Conservation (phyloP, 2,113 vertebrate genomes). For the Ahaetulla prasina region DNA sequence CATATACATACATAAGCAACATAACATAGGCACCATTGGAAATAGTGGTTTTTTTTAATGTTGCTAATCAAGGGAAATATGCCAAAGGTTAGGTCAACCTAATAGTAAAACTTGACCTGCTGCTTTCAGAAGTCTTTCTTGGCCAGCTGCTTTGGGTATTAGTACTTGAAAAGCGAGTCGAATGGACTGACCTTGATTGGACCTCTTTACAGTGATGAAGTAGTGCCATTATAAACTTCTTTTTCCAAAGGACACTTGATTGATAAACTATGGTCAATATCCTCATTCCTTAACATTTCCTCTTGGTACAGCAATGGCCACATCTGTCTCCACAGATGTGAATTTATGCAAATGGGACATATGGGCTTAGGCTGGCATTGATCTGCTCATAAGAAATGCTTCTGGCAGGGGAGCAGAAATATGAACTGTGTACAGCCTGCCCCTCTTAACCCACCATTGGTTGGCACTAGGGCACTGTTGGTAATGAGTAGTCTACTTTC, state of each 20-base stretch:
- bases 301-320: neutral
- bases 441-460: constrained; percentile 32
- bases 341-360: constrained; percentile 25
- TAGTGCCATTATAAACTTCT: neutral
- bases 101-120: neutral
- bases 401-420: neutral
- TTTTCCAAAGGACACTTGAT: constrained; percentile 10
- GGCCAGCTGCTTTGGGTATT: constrained; percentile 9
- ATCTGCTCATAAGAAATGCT: constrained; percentile 7
- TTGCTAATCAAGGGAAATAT: neutral
- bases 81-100: neutral
- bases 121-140: neutral
- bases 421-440: constrained; percentile 24
- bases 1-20: neutral
- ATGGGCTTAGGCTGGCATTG: constrained; percentile 26
- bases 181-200: constrained; percentile 9
- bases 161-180: neutral
- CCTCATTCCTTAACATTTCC: constrained; percentile 15
- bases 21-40: neutral
- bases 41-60: neutral
- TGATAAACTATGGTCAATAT: neutral
- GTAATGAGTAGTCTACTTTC: constrained; percentile 24
- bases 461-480: constrained; percentile 2
- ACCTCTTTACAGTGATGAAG: neutral
- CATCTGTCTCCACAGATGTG: constrained; percentile 30